Base-by-base conservation (phyloP, 1,140 invertebrate genomes). In the Rhyacophila brunnea region DNA sequence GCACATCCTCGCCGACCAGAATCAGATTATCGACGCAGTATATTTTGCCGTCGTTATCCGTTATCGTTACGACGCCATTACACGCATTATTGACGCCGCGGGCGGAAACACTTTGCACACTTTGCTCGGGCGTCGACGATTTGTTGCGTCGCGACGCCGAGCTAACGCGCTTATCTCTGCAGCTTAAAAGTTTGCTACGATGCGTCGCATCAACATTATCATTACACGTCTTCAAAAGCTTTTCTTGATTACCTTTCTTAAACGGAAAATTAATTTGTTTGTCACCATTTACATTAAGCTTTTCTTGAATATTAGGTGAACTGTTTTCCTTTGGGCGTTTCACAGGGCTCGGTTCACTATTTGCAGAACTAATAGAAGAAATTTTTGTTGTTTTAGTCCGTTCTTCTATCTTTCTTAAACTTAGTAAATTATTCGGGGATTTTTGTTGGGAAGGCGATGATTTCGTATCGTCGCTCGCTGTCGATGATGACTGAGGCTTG, bases 311-410 rank as follows among this genome's bases (percentile, higher is more conserved):
- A 13, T 15, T 40, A 6, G 23, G 23, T 28, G 23, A 28, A 9
- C 9, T 28, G 9, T 28, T 28, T 28, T 28, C 23, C 23, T 28
- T 28, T 28, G 47, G 14, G 11, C 10, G n/a, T 23, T 36, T 17
- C 2, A 49, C 46, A 13, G 28, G 11, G 13, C 17, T 36, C 1
- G 42, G 10, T 19, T 46, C 20, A 17, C 40, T 20, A 1, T 28
- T 28, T 5, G 9, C 23, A 9, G 58, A 54, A 20, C 58, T 47
- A 5, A 46, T 45, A 9, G 58, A 60, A 20, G 58, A 49, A 35
- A 78, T 79, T 68, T 79, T 79, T 11, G 77, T 78, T 46, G 77
- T 74, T 64, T 76, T 77, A 1, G 70, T 70, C 65, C 68, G 73
- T 28, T 71, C 65, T 68, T 79, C 74, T 50, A 79, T 76, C 64